Percentiles rank a stretch among this genome's conserved stretches.
Evolutionary conservation across 2,797 vertebrate species (phyloP).

Genomic region (Antennarius maculatus): DNA sequence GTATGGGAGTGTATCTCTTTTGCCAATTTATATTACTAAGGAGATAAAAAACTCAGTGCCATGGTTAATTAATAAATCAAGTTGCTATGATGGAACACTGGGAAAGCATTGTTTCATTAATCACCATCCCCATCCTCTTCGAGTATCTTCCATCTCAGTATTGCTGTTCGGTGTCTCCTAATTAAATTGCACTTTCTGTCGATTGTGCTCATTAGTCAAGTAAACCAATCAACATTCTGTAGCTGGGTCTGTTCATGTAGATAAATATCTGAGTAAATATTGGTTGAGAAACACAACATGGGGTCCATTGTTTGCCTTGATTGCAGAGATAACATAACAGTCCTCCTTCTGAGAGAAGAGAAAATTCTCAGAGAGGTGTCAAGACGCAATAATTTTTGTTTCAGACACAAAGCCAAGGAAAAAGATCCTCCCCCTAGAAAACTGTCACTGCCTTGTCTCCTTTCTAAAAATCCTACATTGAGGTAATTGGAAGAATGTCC

Average conservation of each 20-base stretch:
- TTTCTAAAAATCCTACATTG: not conserved
- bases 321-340: conserved; percentile 8
- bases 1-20: conserved; percentile 28
- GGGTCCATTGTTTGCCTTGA: conserved; percentile 18
- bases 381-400: not conserved
- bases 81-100: conserved; percentile 67
- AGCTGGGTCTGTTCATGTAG: conserved; percentile 62
- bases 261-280: conserved; percentile 61
- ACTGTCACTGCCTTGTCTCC: not conserved
- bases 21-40: conserved; percentile 57
- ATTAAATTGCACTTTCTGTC: conserved; percentile 78
- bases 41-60: conserved; percentile 40
- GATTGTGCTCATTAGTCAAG: conserved; percentile 75
- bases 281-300: conserved; percentile 52
- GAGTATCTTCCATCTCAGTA: conserved; percentile 72
- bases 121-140: conserved; percentile 60
- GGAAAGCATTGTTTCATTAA: conserved; percentile 68
- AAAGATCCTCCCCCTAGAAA: not conserved
- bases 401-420: not conserved
- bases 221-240: conserved; percentile 71
- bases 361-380: conserved; percentile 9
- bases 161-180: conserved; percentile 56
- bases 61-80: conserved; percentile 77
- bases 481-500: not conserved
- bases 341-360: conserved; percentile 8